Base-by-base conservation (phyloP, 2,888 invertebrate species). In the Noctua pronuba region DNA sequence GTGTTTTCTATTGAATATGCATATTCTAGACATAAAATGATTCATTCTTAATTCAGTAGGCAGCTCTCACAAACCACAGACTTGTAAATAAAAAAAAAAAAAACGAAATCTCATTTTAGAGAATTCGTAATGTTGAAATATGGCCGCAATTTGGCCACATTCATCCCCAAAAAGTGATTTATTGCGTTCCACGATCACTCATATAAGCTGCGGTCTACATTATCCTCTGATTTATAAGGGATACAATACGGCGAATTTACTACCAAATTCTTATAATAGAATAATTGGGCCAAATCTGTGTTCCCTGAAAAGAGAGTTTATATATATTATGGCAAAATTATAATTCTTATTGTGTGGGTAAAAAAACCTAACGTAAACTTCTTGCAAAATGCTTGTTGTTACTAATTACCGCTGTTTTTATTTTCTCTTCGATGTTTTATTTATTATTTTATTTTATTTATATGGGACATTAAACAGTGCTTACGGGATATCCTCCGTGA, bases 91-190 rank as follows among this genome's bases (percentile, higher is more conserved):
- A 66, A 74, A 66, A 3, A 35, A 38, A 21, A 11, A 66, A 73
- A 60, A 31, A 38, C 58, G 38, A 75, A 79, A 79, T 75, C 75
- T 73, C 4, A 79, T 84, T 88, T 79, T 67, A 66, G 66, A 77
- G 65, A 84, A 80, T 77, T 77, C 70, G 49, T 49, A 76, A 75
- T 70, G 31, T 80, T 88, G 76, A 88, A 79, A 87, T 86, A 88
- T 88, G 75, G 70, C 80, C 24, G 60, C 75, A 89, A 88, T 88
- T 88, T 87, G 65, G 75, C 73, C 80, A 73, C 67, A 78, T 75
- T 81, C 81, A 86, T 77, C 68, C 75, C 79, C 64, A 73, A 71
- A 79, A 73, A 62, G 60, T 80, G 88, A 87, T 84, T 82, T 82
- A 88, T 86, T 49, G 71, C n/a, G 72, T 68, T 72, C 35, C 73